These are phyloP conservation scores for Rhombomys opimus DNA, from an alignment of 2,113 vertebrate species.

Conservation along the genomic window DNA sequence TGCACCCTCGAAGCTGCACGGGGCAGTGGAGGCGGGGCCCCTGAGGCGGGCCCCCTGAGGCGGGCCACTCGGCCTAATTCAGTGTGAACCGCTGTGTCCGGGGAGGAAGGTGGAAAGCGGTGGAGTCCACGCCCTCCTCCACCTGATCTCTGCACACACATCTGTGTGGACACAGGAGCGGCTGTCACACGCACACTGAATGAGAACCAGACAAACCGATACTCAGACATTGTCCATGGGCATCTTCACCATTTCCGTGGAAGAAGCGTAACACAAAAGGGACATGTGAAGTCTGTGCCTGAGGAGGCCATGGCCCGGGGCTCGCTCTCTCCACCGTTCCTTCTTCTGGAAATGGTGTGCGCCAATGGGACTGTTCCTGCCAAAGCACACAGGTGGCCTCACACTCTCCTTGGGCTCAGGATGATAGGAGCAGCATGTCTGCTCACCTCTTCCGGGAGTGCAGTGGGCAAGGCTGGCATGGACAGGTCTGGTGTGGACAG, in stretches of 20 bases:
- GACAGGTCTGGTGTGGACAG: neutral
- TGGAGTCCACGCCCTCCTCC: too few species aligned
- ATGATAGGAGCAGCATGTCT: rapidly evolving
- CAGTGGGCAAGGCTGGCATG: rapidly evolving
- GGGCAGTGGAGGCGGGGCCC: too few species aligned
- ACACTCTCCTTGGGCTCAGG: neutral
- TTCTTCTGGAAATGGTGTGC: neutral
- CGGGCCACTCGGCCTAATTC: neutral
- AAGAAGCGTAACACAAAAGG: neutral
- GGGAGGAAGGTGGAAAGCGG: neutral
- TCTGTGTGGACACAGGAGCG: neutral
- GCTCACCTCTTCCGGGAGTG: too few species aligned
- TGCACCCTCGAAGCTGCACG: neutral
- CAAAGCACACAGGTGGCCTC: neutral
- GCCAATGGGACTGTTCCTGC: neutral
- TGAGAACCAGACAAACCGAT: neutral
- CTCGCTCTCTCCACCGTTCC: neutral
- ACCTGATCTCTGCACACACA: neutral
- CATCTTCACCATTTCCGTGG: neutral
- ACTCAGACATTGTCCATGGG: too few species aligned
- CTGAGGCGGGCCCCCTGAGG: too few species aligned
- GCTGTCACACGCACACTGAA: too few species aligned
- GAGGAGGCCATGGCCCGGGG: neutral
- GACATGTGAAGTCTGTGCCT: rapidly evolving
- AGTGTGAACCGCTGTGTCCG: neutral